Base-by-base conservation (phyloP, 1,140 invertebrate species). In the Drosophila nannoptera region DNA sequence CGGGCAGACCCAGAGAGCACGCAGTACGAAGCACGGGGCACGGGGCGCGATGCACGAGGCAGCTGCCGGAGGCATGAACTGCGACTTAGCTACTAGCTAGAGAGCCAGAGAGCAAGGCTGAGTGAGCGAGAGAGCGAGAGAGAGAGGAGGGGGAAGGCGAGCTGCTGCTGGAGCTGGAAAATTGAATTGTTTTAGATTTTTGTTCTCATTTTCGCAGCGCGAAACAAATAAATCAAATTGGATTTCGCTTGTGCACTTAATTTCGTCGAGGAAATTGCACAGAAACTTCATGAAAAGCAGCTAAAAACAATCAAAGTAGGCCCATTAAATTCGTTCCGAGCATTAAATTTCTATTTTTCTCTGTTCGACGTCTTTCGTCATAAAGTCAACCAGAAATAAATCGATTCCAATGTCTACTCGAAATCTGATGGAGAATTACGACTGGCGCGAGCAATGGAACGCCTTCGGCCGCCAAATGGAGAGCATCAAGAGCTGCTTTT, bases 111-210 rank as follows among this genome's bases (percentile, higher is more conserved):
- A 12, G 49, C 9, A 14, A 3, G 46, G 49, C 8, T 4, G 9
- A 33, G 48, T 45, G 16, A 32, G 42, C 31, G 45, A 32, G 4
- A 29, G 14, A 31, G 9, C 4, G 12, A 45, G 35, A 40, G 7
- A 3, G 42, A 9, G 6, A 14, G 29, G 29, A 35, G 4, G 31
- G 50, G 4, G 33, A 45, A n/a, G n/a, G 53, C 14, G 36, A 40
- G 36, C 36, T 29, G 63, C 16, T 42, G 54, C 22, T 48, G 22
- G 32, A 42, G 75, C 69, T 84, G 61, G 73, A 83, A 82, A 84
- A 84, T 84, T 84, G 81, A 84, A 84, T 84, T 84, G 80, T 84
- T 86, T 84, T 84, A 84, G 76, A 86, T 84, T 84, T 86, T 77
- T 55, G 38, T 45, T 72, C 40, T 74, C 69, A 49, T 71, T 75